Percentiles rank a stretch among this genome's conserved stretches.
Conservation (phyloP, 1,140 invertebrate genomes). For the Paraescarpia echinospica region DNA sequence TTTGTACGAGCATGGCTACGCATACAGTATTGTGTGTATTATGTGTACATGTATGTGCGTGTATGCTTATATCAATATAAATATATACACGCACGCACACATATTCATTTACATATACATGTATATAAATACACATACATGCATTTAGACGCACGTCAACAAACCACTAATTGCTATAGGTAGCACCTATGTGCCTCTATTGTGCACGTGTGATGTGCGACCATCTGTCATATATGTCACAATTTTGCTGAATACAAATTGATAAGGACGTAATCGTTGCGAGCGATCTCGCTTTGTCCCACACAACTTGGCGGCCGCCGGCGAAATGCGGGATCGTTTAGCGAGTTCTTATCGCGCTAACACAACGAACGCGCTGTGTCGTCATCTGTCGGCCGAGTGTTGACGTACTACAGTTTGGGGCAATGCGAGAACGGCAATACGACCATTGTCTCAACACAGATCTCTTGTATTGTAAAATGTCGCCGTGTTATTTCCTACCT, state of each 20-base stretch:
- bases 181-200: background rate
- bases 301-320: background rate
- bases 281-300: background rate
- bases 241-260: background rate
- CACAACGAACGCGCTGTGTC: background rate
- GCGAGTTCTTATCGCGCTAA: background rate
- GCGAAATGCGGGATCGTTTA: background rate
- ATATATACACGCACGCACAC: background rate
- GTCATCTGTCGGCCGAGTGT: background rate
- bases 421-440: background rate
- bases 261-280: background rate
- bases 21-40: background rate
- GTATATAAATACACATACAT: background rate
- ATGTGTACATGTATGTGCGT: background rate
- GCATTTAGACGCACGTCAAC: background rate
- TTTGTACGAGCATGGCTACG: background rate
- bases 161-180: background rate
- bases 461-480: background rate
- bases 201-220: background rate
- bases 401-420: background rate
- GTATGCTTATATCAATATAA: background rate
- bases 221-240: constrained; percentile 5
- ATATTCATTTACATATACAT: no score
- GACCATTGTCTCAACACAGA: background rate
- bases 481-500: background rate